Base-by-base conservation (phyloP, 2,888 invertebrate species). In the Drosophila kuntzei region DNA sequence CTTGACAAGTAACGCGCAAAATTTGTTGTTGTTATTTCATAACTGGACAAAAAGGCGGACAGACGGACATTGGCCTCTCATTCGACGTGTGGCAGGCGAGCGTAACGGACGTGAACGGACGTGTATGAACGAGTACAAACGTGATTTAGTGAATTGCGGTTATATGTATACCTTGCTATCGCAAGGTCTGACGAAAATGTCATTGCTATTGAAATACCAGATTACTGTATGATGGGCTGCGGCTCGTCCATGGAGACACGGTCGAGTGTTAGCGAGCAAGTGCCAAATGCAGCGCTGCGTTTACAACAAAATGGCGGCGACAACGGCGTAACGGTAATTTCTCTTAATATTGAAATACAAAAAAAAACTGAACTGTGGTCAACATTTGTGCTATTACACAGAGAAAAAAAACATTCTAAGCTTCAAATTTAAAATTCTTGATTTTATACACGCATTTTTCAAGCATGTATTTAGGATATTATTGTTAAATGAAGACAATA, bases 211-310 rank as follows among this genome's bases (percentile, higher is more conserved):
- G 41, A 41, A 27, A 8, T 16, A 14, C 14, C 12, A 41, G 11
- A 32, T 44, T 32, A 34, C 25, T 63, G 55, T 82, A 72, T 77
- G 75, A 90, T 90, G 90, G 90, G 90, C 80, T 90, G 90, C 70
- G 87, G 88, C 74, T 90, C 90, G 54, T 90, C 90, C 32, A 80
- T 90, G 90, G 89, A 90, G 58, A 76, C 77, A 58, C 69, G 69
- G 58, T 60, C 75, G 47, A 86, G 77, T 70, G 80, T 71, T 44
- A 74, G 54, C 53, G 80, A 80, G 22, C 88, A 72, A 46, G 60
- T 63, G 69, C 76, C 62, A 51, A 71, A 55, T 49, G 76, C 61
- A 37, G 51, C 39, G 20, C 44, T 65, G 54, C 76, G 59, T 27
- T 58, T 66, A 57, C 86, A 85, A 37, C 74, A 69, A 44, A 85